Base-by-base conservation (phyloP, 1,140 invertebrate genomes). In the Goniozus legneri region DNA sequence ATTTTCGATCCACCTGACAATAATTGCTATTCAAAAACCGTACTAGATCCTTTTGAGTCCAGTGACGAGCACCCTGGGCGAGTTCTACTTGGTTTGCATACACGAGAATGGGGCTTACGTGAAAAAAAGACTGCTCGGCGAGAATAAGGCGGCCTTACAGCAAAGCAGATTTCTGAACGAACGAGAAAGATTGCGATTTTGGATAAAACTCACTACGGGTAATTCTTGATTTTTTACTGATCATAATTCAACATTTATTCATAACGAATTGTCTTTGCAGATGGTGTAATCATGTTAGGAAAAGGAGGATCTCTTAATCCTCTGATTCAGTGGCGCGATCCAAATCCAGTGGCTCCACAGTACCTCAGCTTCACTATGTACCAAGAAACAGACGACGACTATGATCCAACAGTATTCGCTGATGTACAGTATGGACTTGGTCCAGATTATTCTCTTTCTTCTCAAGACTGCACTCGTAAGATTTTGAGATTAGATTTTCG, bases 361-460 rank as follows among this genome's bases (percentile, higher is more conserved):
- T 47, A 30, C 12, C 32, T 52, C 8, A 46, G 50, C 30, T 52
- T 52, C 24, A 30, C 22, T 13, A 32, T 46, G 15, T 18, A 42
- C 18, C 44, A 27, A 21, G 37, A 35, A 37, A 18, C 19, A 16
- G 24, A 41, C 13, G 38, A 46, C 31, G 36, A 52, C 37, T 30
- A 16, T 1, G 50, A 46, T 33, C 19, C 44, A 4, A 42, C 20
- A 8, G 24, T 39, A 14, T 47, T 30, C n/a, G 39, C 35, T 24
- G 44, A 52, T 19, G 38, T 52, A 16, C 44, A 52, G 24, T 42
- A 40, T 22, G 50, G 37, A 10, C 50, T 52, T 35, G 50, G 44
- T 32, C 38, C 50, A 6, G 38, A 52, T 31, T 52, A 52, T n/a
- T 35, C 44, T 0, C 19, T 52, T 10, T 39, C 38, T 4, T 46